Conservation (phyloP, 2,797 vertebrate genomes). For the Paedocypris micromegethes region DNA sequence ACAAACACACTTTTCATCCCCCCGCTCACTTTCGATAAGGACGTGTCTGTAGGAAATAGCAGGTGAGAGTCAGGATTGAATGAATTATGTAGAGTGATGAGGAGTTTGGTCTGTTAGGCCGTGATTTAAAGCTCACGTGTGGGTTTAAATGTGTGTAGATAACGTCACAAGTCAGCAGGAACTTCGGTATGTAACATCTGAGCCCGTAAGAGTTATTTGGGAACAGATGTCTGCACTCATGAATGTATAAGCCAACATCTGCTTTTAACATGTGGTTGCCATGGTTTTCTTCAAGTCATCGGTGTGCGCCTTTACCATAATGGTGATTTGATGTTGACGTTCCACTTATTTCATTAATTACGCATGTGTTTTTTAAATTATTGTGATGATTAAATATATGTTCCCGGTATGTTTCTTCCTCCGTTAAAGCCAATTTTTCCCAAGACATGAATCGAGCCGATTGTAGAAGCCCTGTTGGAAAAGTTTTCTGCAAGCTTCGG, state of each 20-base stretch:
- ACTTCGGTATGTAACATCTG: not conserved
- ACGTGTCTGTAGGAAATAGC: constrained; percentile 12
- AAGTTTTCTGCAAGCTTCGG: not conserved
- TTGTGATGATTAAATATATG: no score
- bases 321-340: no score
- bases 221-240: constrained; percentile 15
- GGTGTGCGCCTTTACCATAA: no score
- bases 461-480: no score
- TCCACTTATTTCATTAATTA: no score
- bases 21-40: not conserved
- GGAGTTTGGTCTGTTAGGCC: not conserved
- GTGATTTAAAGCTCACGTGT: not conserved
- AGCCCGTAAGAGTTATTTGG: constrained; percentile 4
- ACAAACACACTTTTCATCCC: constrained; percentile 9
- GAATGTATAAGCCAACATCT: constrained; percentile 16
- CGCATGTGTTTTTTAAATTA: no score
- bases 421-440: no score
- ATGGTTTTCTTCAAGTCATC: constrained; percentile 4
- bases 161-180: not conserved
- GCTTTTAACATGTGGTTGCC: not conserved
- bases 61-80: constrained; percentile 13
- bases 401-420: no score
- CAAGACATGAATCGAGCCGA: no score
- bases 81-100: constrained; percentile 4
- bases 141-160: not conserved